Evolutionary conservation across 2,888 invertebrate genomes (phyloP).

Genomic region (Napeogenes inachia): DNA sequence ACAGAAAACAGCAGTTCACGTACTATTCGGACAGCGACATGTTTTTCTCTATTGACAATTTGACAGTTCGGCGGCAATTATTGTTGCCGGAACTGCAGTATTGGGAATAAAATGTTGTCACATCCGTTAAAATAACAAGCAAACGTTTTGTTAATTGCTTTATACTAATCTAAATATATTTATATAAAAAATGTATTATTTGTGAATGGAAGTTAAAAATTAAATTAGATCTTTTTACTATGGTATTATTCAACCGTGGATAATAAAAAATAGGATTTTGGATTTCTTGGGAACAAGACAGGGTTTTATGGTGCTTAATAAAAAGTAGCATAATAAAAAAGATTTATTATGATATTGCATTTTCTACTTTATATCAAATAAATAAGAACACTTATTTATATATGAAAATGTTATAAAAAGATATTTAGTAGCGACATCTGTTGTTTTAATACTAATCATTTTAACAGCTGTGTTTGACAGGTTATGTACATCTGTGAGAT

Average conservation of each 20-base stretch:
- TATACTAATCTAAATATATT: slow-evolving; percentile 7
- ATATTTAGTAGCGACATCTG: neutral
- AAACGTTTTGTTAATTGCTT: slow-evolving; percentile 5
- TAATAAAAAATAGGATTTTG: too few species aligned
- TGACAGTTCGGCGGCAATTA: slow-evolving; percentile 69
- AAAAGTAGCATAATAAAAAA: too few species aligned
- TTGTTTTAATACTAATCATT: neutral
- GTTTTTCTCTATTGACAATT: slow-evolving; percentile 60
- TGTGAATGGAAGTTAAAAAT: slow-evolving; percentile 11
- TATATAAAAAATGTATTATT: neutral
- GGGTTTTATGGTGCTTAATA: too few species aligned
- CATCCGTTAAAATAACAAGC: slow-evolving; percentile 41
- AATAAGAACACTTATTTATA: neutral
- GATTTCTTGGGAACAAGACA: too few species aligned
- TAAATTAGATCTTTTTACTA: neutral
- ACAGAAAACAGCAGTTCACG: slow-evolving; percentile 48
- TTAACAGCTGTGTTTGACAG: slow-evolving; percentile 34
- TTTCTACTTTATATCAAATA: too few species aligned
- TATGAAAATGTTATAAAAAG: neutral
- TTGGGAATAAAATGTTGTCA: slow-evolving; percentile 44
- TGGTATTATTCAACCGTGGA: too few species aligned
- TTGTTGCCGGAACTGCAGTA: slow-evolving; percentile 67
- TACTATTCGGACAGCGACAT: slow-evolving; percentile 53
- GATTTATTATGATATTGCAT: too few species aligned
- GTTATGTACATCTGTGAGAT: slow-evolving; percentile 18